phyloP scores from a whole-genome alignment of 2,888 invertebrate genomes.

The Agrochola lota region DNA sequence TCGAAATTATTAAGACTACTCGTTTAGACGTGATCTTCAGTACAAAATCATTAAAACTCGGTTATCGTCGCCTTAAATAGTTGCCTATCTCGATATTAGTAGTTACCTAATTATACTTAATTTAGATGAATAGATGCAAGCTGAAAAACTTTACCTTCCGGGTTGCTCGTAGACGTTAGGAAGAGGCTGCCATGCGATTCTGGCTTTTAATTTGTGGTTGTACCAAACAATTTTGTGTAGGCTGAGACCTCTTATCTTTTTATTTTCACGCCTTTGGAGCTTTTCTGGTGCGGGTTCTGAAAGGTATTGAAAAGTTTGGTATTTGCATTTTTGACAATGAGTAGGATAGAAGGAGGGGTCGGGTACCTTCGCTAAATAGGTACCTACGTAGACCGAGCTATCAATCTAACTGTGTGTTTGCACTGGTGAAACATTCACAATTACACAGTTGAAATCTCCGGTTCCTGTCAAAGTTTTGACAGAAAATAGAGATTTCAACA shows the following conservation, averaged over 20 bases:
- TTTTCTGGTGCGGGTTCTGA: conserved; percentile 77
- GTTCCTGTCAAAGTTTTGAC: too few relatives aligned
- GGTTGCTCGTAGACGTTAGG: conserved; percentile 72
- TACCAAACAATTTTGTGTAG: conserved; percentile 84
- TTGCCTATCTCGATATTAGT: not conserved
- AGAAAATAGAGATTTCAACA: too few relatives aligned
- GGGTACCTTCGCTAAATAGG: not conserved
- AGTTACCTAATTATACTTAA: not conserved
- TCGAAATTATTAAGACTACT: too few relatives aligned
- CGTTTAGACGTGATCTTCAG: too few relatives aligned
- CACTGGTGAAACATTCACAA: too few relatives aligned
- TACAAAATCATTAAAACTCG: too few relatives aligned
- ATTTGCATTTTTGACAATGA: not conserved
- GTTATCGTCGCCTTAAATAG: too few relatives aligned
- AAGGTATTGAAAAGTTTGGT: conserved; percentile 42
- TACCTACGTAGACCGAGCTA: not conserved
- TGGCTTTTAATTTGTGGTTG: conserved; percentile 83
- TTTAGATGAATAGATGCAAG: not conserved
- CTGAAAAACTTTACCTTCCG: conserved; percentile 73
- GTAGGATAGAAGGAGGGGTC: not conserved
- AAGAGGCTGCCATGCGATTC: conserved; percentile 82
- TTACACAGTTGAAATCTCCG: too few relatives aligned
- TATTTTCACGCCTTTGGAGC: conserved; percentile 74
- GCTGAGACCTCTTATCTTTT: conserved; percentile 80
- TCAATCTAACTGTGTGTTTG: too few relatives aligned